A percentile compares a stretch with the other conserved stretches of the same genome.
Evolutionary conservation across 2,888 invertebrate species (phyloP).

Genomic region (Erpobdella octoculata): DNA sequence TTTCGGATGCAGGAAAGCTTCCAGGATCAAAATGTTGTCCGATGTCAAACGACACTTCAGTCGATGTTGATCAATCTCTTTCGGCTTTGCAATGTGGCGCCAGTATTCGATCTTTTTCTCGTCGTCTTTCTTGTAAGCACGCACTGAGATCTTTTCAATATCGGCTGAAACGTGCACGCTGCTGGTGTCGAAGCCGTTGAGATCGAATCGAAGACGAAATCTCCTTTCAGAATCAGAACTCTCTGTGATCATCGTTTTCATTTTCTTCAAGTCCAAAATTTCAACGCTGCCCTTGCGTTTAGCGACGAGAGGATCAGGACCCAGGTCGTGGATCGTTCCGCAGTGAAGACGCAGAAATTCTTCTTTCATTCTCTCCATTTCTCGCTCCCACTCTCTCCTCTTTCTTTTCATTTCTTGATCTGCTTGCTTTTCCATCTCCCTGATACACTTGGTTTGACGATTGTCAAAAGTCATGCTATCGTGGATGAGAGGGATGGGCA

Average conservation of each 20-base stretch:
- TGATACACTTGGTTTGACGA: conserved; percentile 32
- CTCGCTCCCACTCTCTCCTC: conserved; percentile 36
- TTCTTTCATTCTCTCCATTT: conserved; percentile 37
- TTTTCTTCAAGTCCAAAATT: conserved; percentile 35
- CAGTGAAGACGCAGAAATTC: conserved; percentile 36
- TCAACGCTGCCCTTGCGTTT: conserved; percentile 37
- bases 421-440: conserved; percentile 36
- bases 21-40: conserved; percentile 37
- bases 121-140: conserved; percentile 32
- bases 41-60: conserved; percentile 35
- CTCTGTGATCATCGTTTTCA: conserved; percentile 38
- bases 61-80: conserved; percentile 36
- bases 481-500: conserved; percentile 33
- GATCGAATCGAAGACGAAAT: conserved; percentile 37
- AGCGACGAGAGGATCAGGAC: conserved; percentile 34
- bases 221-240: conserved; percentile 34
- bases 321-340: conserved; percentile 35
- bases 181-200: conserved; percentile 30
- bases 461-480: conserved; percentile 36
- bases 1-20: conserved; percentile 36
- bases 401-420: conserved; percentile 36
- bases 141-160: conserved; percentile 34
- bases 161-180: conserved; percentile 34
- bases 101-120: conserved; percentile 28
- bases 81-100: conserved; percentile 36